phyloP scores from a whole-genome alignment of 2,888 invertebrate genomes.

The Meghimatium bilineatum region DNA sequence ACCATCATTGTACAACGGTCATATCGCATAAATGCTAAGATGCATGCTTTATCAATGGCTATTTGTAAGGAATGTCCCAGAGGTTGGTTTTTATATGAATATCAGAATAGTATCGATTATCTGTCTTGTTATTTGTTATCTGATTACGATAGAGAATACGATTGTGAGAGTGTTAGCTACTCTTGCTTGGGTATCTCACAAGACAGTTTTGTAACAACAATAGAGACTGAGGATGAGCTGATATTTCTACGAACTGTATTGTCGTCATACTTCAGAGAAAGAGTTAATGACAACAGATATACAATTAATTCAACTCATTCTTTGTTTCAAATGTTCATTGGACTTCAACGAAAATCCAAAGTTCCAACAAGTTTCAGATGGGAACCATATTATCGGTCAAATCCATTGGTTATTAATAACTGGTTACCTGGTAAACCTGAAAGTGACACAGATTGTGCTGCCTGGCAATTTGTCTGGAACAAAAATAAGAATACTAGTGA shows the following conservation, averaged over 20 bases:
- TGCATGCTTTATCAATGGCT: neutral
- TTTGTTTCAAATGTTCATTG: neutral
- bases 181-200: too few relatives aligned
- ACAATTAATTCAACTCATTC: neutral
- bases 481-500: neutral
- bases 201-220: neutral
- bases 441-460: neutral
- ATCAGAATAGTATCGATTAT: neutral
- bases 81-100: neutral
- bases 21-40: fast-evolving
- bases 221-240: neutral
- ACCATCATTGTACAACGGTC: neutral
- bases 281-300: neutral
- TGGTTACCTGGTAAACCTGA: neutral
- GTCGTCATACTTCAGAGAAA: too few relatives aligned
- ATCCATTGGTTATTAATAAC: neutral
- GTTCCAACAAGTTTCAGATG: neutral
- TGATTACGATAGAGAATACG: neutral
- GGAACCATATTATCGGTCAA: neutral
- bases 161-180: too few relatives aligned
- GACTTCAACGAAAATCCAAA: neutral
- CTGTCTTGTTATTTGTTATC: neutral
- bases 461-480: constrained; percentile 16
- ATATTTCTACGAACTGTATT: too few relatives aligned
- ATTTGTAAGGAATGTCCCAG: neutral